Evolutionary conservation across 1,140 invertebrate species (phyloP).

Genomic region (Tetranychus urticae): DNA sequence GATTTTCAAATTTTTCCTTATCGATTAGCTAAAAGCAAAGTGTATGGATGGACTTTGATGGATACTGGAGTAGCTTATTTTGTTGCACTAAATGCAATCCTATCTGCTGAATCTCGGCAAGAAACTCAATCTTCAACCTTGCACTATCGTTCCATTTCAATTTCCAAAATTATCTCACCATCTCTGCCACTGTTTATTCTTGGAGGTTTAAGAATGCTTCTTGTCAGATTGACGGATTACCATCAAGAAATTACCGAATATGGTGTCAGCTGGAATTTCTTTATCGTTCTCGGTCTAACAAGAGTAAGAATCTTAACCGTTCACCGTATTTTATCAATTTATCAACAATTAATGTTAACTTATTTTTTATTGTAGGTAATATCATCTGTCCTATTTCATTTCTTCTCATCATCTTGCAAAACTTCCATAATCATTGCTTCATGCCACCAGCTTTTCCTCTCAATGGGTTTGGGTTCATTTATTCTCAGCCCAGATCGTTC

Average conservation of each 20-base stretch:
- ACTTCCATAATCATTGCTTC: neutral
- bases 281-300: conserved; percentile 61
- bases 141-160: neutral
- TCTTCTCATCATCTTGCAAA: neutral
- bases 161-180: conserved; percentile 8
- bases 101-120: conserved; percentile 8
- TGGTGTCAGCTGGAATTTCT: conserved; percentile 92
- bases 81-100: conserved; percentile 35
- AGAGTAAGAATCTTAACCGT: conserved; percentile 26
- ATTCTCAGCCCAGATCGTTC: conserved; percentile 35
- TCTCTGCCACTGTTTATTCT: conserved; percentile 24
- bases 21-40: conserved; percentile 59
- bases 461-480: conserved; percentile 35
- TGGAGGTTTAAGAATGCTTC: conserved; percentile 35
- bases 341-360: neutral
- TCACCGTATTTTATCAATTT: no score
- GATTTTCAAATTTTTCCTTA: conserved; percentile 70
- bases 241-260: conserved; percentile 71
- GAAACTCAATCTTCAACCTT: neutral
- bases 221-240: conserved; percentile 35
- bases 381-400: neutral
- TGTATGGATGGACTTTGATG: conserved; percentile 64
- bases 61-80: conserved; percentile 78
- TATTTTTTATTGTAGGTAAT: neutral
- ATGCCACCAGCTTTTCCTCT: conserved; percentile 21